Percentiles rank a stretch among this genome's conserved stretches.
These are phyloP conservation scores for Epinephelus malabaricus DNA, from an alignment of 2,797 vertebrate genomes.

Conservation along the genomic window DNA sequence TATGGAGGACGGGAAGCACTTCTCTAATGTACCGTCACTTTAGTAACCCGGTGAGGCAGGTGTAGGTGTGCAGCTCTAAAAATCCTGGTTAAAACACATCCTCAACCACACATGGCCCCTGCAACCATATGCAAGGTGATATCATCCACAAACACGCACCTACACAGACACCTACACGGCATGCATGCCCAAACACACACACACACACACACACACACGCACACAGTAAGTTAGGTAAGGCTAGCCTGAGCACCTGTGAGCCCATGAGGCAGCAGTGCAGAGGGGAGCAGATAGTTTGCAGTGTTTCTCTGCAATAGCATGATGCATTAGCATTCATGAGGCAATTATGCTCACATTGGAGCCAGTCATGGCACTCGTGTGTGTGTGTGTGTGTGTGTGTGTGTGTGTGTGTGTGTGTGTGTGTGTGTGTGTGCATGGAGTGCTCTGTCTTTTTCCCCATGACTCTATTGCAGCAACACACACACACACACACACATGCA, in stretches of 20 bases:
- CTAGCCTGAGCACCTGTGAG: slow-evolving; percentile 50
- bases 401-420: slow-evolving; percentile 1
- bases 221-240: slow-evolving; percentile 58
- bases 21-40: slow-evolving; percentile 36
- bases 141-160: slow-evolving; percentile 73
- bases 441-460: background rate
- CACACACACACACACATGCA: slow-evolving; percentile 2
- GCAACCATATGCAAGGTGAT: slow-evolving; percentile 67
- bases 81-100: slow-evolving; percentile 57
- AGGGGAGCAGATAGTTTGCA: slow-evolving; percentile 56
- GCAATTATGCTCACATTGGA: slow-evolving; percentile 46
- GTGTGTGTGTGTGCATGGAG: slow-evolving; percentile 2
- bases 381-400: slow-evolving; percentile 5
- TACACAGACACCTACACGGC: slow-evolving; percentile 67
- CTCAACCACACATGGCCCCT: slow-evolving; percentile 58
- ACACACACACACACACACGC: slow-evolving; percentile 23
- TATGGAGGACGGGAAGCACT: slow-evolving; percentile 40
- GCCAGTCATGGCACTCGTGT: slow-evolving; percentile 3
- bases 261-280: slow-evolving; percentile 39
- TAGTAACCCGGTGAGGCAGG: slow-evolving; percentile 45
- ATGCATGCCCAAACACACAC: slow-evolving; percentile 36
- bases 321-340: slow-evolving; percentile 72
- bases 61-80: slow-evolving; percentile 65
- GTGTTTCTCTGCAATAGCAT: slow-evolving; percentile 62
- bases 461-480: slow-evolving; percentile 10